Base-by-base conservation (phyloP, 2,888 invertebrate genomes). In the Latheticus oryzae region DNA sequence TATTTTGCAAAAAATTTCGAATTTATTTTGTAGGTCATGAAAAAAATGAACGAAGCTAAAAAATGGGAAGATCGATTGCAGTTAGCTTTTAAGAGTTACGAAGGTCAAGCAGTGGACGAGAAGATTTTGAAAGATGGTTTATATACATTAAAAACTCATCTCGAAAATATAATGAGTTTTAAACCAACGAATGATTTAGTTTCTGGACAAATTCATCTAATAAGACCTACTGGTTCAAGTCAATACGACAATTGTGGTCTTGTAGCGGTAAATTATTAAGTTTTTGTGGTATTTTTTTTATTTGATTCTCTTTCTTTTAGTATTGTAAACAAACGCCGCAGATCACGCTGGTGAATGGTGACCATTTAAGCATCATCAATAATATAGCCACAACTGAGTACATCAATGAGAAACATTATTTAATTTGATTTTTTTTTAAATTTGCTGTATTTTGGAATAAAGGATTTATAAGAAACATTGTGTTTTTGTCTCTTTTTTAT, bases 331-430 rank as follows among this genome's bases (percentile, higher is more conserved):
- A 82, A 1, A 80, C 81, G 4, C 83, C 90, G 0, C 81, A 82
- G 1, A 79, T 90, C 0, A 83, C 85, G 64, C 82, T 83, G 33
- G 77, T 89, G 2, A 86, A 87, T 70, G 92, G 91, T 5, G 88
- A 89, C 72, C 92, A 92, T 68, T 73, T 84, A 0, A 85, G 85
- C 37, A 89, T 92, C 66, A 74, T 91, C 61, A 85, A 87, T 5
- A 87, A 85, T 65, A 81, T 83, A 40, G 84, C 84, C 60, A 80
- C 87, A 32, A 82, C 86, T 0, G 82, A 87, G 64, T 81, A 87
- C 19, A 86, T 89, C 33, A 88, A 88, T 56, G 73, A 73, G 61
- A 72, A 58, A n/a, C 58, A 58, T 37, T 58, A 58, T 37, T 47
- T 58, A 21, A 54, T 58, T 7, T 58, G 52, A 47, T 9, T 17